Percentiles rank a stretch among this genome's conserved stretches.
These are phyloP conservation scores for Caenorhabditis drosophilae DNA, from an alignment of 2,888 invertebrate species.

Conservation along the genomic window DNA sequence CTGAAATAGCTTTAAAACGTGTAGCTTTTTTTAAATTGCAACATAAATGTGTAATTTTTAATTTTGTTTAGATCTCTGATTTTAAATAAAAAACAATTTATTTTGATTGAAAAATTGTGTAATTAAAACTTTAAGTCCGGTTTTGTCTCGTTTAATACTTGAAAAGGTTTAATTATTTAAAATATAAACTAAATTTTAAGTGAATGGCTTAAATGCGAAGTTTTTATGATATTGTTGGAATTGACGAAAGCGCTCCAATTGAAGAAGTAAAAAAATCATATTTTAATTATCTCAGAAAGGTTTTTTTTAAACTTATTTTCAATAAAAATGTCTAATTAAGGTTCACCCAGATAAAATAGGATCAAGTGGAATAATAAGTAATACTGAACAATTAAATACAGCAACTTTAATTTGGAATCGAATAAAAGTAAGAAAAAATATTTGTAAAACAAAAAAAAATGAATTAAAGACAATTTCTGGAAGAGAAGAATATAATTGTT, in stretches of 20 bases:
- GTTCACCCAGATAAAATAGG: slow-evolving; percentile 61
- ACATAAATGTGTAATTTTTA: too few relatives aligned
- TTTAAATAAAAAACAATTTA: too few relatives aligned
- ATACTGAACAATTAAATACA: slow-evolving; percentile 20
- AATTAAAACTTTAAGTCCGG: too few relatives aligned
- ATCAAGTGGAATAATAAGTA: too few relatives aligned
- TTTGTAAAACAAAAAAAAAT: slow-evolving; percentile 3
- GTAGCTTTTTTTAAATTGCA: too few relatives aligned
- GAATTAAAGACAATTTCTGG: slow-evolving; percentile 4
- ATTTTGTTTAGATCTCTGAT: too few relatives aligned
- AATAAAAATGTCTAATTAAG: too few relatives aligned
- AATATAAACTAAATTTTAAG: too few relatives aligned
- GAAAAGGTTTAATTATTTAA: too few relatives aligned
- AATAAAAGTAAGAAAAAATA: slow-evolving; percentile 22
- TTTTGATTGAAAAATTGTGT: too few relatives aligned
- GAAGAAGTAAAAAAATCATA: slow-evolving; percentile 60
- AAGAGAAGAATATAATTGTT: slow-evolving; percentile 45
- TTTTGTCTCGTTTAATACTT: too few relatives aligned
- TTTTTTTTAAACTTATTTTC: too few relatives aligned
- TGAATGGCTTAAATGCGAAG: slow-evolving; percentile 48
- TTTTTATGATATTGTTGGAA: slow-evolving; percentile 59
- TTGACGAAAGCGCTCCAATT: slow-evolving; percentile 28
- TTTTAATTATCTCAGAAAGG: slow-evolving; percentile 49
- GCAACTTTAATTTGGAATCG: slow-evolving; percentile 34
- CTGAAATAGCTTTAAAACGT: slow-evolving; percentile 2